Evolutionary conservation across 1,140 invertebrate species (phyloP).

Genomic region (Melipona quadrifasciata): DNA sequence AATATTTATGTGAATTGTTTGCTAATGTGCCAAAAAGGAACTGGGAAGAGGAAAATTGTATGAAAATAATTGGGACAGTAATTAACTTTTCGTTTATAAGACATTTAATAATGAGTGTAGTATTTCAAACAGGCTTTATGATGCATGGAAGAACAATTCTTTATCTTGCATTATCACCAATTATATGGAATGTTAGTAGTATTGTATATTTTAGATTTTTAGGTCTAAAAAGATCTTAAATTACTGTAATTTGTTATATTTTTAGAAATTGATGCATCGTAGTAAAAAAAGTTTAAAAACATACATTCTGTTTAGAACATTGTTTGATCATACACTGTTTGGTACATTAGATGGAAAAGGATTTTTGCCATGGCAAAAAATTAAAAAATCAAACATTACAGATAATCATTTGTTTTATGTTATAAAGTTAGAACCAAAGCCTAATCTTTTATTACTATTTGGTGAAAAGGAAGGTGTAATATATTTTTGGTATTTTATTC

Average conservation of each 20-base stretch:
- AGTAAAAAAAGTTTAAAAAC: background rate
- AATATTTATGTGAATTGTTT: slow-evolving; percentile 29
- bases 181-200: slow-evolving; percentile 65
- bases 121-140: slow-evolving; percentile 57
- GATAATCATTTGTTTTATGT: slow-evolving; percentile 54
- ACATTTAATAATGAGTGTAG: slow-evolving; percentile 51
- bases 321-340: slow-evolving; percentile 70
- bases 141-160: slow-evolving; percentile 59
- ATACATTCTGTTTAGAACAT: slow-evolving; percentile 63
- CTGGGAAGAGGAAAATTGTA: slow-evolving; percentile 61
- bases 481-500: slow-evolving; percentile 77
- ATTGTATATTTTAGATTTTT: background rate
- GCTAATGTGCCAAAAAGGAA: slow-evolving; percentile 21
- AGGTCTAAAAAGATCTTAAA: background rate
- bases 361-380: slow-evolving; percentile 65
- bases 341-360: slow-evolving; percentile 65
- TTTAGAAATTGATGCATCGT: background rate
- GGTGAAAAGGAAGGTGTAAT: slow-evolving; percentile 62
- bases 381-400: background rate
- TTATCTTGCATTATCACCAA: slow-evolving; percentile 60
- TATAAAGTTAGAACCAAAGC: slow-evolving; percentile 71
- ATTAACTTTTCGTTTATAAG: slow-evolving; percentile 29
- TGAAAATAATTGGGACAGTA: slow-evolving; percentile 61
- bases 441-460: slow-evolving; percentile 53
- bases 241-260: background rate